Percentiles rank a stretch among this genome's conserved stretches.
Conservation (phyloP, 2,113 vertebrate species). For the Oriolus oriolus region DNA sequence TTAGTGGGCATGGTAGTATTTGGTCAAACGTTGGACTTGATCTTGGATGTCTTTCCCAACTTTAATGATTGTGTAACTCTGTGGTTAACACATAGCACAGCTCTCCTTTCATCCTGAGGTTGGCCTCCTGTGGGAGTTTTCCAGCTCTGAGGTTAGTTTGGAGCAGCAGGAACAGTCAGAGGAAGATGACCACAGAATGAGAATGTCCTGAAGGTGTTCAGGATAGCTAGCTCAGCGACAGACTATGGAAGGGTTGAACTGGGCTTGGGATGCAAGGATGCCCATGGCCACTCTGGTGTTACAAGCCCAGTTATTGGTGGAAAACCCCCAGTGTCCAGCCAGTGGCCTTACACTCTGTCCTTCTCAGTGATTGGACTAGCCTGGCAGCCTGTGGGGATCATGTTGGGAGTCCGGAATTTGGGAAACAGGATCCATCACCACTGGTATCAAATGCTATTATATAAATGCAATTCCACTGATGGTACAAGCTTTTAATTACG, state of each 20-base stretch:
- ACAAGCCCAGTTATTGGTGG: background rate
- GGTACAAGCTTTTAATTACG: background rate
- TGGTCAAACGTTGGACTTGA: background rate
- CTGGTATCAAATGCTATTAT: background rate
- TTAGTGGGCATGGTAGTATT: background rate
- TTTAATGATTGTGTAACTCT: background rate
- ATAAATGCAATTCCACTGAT: background rate
- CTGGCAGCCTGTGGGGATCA: background rate
- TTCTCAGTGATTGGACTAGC: background rate
- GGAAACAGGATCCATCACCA: background rate
- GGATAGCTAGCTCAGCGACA: background rate
- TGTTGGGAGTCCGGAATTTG: background rate
- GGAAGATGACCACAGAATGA: fast-evolving
- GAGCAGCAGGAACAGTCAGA: background rate
- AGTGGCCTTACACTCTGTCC: fast-evolving
- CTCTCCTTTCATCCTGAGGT: background rate
- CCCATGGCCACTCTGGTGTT: background rate
- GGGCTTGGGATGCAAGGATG: background rate
- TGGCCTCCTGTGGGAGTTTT: background rate
- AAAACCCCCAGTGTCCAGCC: background rate
- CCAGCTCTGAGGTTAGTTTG: background rate
- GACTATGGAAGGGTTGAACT: background rate
- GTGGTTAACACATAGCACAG: background rate
- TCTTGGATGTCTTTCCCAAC: background rate
- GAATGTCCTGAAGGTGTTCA: background rate